Evolutionary conservation across 2,797 vertebrate genomes (phyloP).

Genomic region (Lagocephalus sceleratus): DNA sequence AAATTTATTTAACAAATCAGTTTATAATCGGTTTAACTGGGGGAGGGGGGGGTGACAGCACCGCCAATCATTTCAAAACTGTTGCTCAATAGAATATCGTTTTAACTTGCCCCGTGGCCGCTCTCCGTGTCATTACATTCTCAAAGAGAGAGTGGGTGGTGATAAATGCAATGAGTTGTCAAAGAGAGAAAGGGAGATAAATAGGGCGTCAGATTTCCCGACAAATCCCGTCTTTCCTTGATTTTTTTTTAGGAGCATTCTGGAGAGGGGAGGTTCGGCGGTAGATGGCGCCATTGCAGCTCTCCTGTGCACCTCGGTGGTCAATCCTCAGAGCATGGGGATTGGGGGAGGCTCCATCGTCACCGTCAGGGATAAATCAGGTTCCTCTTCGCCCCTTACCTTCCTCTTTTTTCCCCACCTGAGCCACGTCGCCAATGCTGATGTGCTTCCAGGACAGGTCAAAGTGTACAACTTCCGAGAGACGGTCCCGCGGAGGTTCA

Average conservation of each 20-base stretch:
- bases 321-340: constrained; percentile 96
- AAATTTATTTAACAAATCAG: no score
- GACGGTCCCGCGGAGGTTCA: constrained; percentile 58
- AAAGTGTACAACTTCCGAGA: constrained; percentile 78
- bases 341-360: constrained; percentile 89
- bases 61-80: neutral
- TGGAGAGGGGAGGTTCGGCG: constrained; percentile 83
- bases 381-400: constrained; percentile 51
- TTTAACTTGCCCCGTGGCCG: constrained; percentile 39
- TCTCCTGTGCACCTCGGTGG: constrained; percentile 84
- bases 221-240: constrained; percentile 2
- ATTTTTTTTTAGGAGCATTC: constrained; percentile 74
- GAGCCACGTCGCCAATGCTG: neutral
- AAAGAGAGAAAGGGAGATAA: no score
- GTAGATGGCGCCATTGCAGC: constrained; percentile 90
- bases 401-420: neutral
- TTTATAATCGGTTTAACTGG: no score
- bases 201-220: constrained; percentile 4
- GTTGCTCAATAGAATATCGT: constrained; percentile 15
- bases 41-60: no score
- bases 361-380: constrained; percentile 82
- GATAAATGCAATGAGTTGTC: neutral
- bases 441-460: constrained; percentile 61
- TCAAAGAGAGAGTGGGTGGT: neutral
- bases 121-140: accelerated